These are phyloP conservation scores for Dasyornis broadbenti DNA, from an alignment of 2,113 vertebrate genomes.

Conservation along the genomic window DNA sequence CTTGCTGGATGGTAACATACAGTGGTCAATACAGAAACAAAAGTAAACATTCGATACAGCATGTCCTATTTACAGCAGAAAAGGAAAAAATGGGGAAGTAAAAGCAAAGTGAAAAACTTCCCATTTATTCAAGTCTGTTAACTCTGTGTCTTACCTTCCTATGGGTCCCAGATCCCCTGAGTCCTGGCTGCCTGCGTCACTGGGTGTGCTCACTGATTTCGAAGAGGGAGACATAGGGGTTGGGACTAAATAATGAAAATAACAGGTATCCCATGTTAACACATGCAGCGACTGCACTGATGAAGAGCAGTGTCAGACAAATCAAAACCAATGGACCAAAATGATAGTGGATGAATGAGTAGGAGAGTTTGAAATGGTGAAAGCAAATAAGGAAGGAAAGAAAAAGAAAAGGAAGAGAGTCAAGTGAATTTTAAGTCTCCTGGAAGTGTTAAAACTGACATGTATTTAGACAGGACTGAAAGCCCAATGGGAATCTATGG, in stretches of 20 bases:
- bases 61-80: neutral
- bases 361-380: constrained; percentile 77
- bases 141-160: constrained; percentile 81
- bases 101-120: neutral
- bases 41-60: neutral
- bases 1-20: neutral
- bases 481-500: constrained; percentile 36
- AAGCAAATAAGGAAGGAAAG: constrained; percentile 68
- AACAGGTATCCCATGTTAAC: constrained; percentile 85
- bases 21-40: neutral
- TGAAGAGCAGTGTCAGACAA: constrained; percentile 78
- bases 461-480: constrained; percentile 69
- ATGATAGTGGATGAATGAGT: constrained; percentile 67
- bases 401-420: constrained; percentile 78
- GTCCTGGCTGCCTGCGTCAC: constrained; percentile 96
- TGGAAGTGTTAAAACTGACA: constrained; percentile 68
- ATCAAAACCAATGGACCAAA: constrained; percentile 74
- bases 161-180: constrained; percentile 86
- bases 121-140: neutral
- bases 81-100: neutral
- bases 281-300: constrained; percentile 82
- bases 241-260: constrained; percentile 91
- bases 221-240: constrained; percentile 95
- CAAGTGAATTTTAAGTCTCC: constrained; percentile 74
- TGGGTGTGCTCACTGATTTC: constrained; percentile 98